Base-by-base conservation (phyloP, 2,113 vertebrate species). In the Atherinomorus stipes region DNA sequence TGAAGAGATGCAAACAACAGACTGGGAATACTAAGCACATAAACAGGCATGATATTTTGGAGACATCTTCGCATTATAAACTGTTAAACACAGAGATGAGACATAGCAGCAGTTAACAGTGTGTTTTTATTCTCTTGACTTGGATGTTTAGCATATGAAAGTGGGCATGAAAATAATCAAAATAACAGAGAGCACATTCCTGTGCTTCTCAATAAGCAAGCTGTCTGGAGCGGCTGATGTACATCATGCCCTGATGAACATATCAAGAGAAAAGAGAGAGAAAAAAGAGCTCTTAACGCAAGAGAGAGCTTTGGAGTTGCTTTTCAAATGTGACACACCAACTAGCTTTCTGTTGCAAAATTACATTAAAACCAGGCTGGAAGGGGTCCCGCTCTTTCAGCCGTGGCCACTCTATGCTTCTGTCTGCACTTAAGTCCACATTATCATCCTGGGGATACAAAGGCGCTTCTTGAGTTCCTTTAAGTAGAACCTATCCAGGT, bases 361-460 rank as follows among this genome's bases (percentile, higher is more conserved):
- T 85, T 59, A 84, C 91, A 91, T 92, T 92, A 93, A 89, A 85
- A 88, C 76, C 73, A 77, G 52, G 69, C 87, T 81, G 65, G 77
- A 86, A 88, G 90, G 90, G 78, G 66, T 73, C 72, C 58, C 34
- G 71, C 40, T 85, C 74, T 77, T 79, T 86, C 76, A 76, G 72
- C 63, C 9, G 19, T 18, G 68, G 78, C 64, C 53, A 38, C 77
- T 74, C 71, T 86, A 64, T 61, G 74, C 74, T 68, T 88, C 40
- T 56, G 69, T 25, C 47, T 80, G 84, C 89, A 88, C 88, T 90
- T 88, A 89, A 73, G 76, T 37, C 60, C 21, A 74, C 80, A 88
- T 85, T 75, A 87, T 44, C 71, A 83, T 84, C 86, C 75, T 57
- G 58, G 47, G 84, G 84, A 88, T 75, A 83, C 44, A 77, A 78